These are phyloP conservation scores for Poecilobothrus nobilitatus DNA, from an alignment of 2,888 invertebrate genomes.

Conservation along the genomic window DNA sequence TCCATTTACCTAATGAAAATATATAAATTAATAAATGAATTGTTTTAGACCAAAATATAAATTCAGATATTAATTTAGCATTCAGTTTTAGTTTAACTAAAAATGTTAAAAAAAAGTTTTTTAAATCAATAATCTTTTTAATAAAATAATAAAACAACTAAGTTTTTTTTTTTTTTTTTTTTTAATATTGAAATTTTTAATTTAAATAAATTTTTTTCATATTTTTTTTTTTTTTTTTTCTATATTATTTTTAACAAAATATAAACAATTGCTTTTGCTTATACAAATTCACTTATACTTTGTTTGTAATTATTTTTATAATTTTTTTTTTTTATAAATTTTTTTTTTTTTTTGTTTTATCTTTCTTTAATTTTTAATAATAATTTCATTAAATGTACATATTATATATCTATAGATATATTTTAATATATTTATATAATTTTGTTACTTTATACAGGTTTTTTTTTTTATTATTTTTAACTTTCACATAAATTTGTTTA, in stretches of 20 bases:
- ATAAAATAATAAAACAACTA: no score
- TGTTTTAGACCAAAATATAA: no score
- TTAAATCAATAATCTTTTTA: no score
- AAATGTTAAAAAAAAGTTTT: no score
- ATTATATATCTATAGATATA: neutral
- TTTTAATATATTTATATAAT: neutral
- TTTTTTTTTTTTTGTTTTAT: no score
- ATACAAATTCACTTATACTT: neutral
- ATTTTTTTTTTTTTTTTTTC: conserved; percentile 14
- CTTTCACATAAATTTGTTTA: no score
- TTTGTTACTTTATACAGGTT: conserved; percentile 1
- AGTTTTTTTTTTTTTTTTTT: neutral
- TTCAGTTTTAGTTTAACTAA: no score
- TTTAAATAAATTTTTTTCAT: conserved; percentile 17
- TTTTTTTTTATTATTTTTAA: neutral
- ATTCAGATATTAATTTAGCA: no score
- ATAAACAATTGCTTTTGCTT: conserved; percentile 21
- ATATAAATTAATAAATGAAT: no score
- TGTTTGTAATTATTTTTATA: neutral
- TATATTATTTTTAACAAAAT: conserved; percentile 22
- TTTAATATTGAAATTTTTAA: conserved; percentile 6
- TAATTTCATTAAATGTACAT: conserved; percentile 4
- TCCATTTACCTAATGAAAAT: no score
- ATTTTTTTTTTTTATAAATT: no score
- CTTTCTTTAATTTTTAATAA: neutral